phyloP scores from a whole-genome alignment of 2,888 invertebrate genomes.

The Polietes domitor region DNA sequence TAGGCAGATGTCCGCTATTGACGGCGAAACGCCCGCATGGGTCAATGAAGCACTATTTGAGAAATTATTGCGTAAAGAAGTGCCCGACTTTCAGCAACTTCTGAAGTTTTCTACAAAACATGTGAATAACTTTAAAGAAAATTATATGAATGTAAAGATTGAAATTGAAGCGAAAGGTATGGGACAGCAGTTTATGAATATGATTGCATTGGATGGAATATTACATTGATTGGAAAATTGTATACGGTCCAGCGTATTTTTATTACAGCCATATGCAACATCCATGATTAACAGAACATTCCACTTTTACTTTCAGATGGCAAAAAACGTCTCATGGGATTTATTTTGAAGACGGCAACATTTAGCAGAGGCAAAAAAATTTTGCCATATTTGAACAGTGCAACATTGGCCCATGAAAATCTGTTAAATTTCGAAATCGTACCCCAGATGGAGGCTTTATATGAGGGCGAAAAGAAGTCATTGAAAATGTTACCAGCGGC shows the following conservation, averaged over 20 bases:
- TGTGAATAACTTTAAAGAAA: constrained; percentile 19
- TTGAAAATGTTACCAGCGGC: constrained; percentile 70
- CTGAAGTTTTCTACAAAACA: constrained; percentile 10
- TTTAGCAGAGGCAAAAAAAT: neutral
- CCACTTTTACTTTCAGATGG: constrained; percentile 8
- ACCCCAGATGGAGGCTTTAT: constrained; percentile 73
- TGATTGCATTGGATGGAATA: neutral
- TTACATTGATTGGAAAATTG: neutral
- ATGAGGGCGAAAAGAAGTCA: constrained; percentile 67
- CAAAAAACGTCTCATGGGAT: constrained; percentile 16
- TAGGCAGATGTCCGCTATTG: constrained; percentile 31
- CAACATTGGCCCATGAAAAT: neutral
- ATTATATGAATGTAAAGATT: constrained; percentile 12
- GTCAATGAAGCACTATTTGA: constrained; percentile 52
- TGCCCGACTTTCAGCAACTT: constrained; percentile 45
- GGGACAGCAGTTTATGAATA: too few relatives aligned
- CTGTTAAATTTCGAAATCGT: constrained; percentile 62
- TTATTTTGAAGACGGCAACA: constrained; percentile 22
- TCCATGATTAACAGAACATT: neutral
- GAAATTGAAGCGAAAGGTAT: constrained; percentile 13
- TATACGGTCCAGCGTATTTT: neutral
- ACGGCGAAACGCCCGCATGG: constrained; percentile 48
- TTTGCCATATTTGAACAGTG: neutral
- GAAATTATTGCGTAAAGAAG: constrained; percentile 40
- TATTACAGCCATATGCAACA: too few relatives aligned